A percentile compares a stretch with the other conserved stretches of the same genome.
Evolutionary conservation across 2,888 invertebrate genomes (phyloP).

Genomic region (Tenthredo livida): DNA sequence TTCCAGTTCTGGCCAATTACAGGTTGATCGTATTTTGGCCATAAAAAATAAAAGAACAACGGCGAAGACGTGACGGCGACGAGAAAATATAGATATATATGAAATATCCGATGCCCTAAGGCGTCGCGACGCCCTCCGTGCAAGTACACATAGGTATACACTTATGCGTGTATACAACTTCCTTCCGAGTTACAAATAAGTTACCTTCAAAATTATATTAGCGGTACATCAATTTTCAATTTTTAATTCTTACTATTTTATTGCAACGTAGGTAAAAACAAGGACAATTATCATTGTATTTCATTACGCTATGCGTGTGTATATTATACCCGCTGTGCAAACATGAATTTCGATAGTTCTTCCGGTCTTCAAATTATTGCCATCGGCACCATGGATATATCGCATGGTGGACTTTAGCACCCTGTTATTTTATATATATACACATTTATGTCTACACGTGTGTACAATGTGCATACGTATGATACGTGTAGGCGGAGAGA

Average conservation of each 20-base stretch:
- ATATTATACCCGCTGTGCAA: background rate
- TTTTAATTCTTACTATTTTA: background rate
- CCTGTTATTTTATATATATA: background rate
- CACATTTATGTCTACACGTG: too few species aligned
- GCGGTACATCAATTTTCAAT: background rate
- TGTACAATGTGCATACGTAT: background rate
- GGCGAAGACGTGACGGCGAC: background rate
- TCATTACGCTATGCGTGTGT: background rate
- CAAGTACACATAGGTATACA: background rate
- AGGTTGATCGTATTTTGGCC: background rate
- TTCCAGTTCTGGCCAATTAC: background rate
- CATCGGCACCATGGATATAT: background rate
- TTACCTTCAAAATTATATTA: conserved; percentile 30
- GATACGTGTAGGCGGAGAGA: background rate
- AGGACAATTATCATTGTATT: conserved; percentile 7
- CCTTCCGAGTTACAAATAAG: conserved; percentile 9
- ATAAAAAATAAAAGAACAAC: background rate
- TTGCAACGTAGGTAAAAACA: background rate
- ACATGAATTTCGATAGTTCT: background rate
- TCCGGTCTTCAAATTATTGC: background rate
- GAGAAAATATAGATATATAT: background rate
- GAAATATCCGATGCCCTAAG: background rate
- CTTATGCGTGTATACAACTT: background rate
- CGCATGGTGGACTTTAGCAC: background rate
- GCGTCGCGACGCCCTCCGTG: conserved; percentile 25